phyloP scores from a whole-genome alignment of 2,888 invertebrate genomes.

The Drosophila formosana region DNA sequence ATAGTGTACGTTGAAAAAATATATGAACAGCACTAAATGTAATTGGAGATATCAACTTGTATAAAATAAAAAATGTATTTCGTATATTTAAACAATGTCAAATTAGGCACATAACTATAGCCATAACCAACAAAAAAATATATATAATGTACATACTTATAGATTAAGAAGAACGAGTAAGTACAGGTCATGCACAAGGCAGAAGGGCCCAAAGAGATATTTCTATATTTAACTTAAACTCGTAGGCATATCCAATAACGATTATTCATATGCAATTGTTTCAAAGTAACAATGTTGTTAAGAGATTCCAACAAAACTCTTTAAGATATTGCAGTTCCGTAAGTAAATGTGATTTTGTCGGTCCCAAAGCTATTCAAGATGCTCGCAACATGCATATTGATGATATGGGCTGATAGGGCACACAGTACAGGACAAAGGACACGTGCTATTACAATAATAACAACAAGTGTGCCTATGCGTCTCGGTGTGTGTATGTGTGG shows the following conservation, averaged over 20 bases:
- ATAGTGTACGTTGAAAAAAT: too few relatives aligned
- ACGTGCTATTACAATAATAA: constrained; percentile 55
- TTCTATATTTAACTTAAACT: too few relatives aligned
- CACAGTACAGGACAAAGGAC: constrained; percentile 42
- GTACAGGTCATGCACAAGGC: neutral
- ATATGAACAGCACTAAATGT: too few relatives aligned
- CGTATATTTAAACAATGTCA: too few relatives aligned
- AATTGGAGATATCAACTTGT: too few relatives aligned
- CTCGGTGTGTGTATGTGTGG: constrained; percentile 15
- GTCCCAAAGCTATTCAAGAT: constrained; percentile 2
- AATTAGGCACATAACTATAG: too few relatives aligned
- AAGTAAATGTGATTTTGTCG: neutral
- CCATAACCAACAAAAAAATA: too few relatives aligned
- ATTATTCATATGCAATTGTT: neutral
- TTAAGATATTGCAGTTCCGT: neutral
- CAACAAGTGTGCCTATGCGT: constrained; percentile 54
- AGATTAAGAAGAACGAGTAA: neutral
- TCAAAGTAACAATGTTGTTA: neutral
- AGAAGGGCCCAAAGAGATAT: neutral
- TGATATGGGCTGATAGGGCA: constrained; percentile 44
- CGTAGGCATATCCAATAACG: constrained; percentile 10
- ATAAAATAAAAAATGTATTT: too few relatives aligned
- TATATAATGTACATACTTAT: too few relatives aligned
- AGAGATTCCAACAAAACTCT: constrained; percentile 4
- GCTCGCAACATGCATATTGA: constrained; percentile 36